phyloP scores from a whole-genome alignment of 1,140 invertebrate genomes.

The Paralvinella palmiformis region DNA sequence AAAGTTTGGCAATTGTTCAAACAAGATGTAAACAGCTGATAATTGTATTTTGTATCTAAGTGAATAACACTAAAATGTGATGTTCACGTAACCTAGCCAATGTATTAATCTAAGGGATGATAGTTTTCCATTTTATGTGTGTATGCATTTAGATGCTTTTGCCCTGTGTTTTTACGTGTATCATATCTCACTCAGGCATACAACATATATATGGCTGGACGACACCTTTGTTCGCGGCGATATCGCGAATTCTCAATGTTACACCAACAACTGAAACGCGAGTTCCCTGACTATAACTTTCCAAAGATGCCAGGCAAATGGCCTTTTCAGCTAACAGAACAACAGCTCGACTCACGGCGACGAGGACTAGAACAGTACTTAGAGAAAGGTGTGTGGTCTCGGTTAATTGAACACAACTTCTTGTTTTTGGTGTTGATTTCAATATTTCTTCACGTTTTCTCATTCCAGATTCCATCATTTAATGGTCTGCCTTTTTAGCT shows the following conservation, averaged over 20 bases:
- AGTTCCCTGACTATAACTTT: constrained; percentile 95
- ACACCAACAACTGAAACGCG: constrained; percentile 84
- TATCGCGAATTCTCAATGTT: constrained; percentile 93
- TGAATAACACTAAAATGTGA: too few species aligned
- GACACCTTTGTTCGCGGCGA: constrained; percentile 90
- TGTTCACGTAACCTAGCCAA: too few species aligned
- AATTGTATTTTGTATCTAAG: too few species aligned
- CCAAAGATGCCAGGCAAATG: constrained; percentile 98
- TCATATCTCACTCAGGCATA: constrained; percentile 63
- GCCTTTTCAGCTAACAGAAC: constrained; percentile 92
- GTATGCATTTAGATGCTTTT: too few species aligned
- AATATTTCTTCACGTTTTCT: too few species aligned
- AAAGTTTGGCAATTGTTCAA: too few species aligned
- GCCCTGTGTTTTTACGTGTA: too few species aligned
- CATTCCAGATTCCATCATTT: too few species aligned
- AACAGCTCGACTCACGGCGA: constrained; percentile 88
- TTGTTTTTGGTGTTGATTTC: background rate
- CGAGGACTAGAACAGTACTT: constrained; percentile 94
- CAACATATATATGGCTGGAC: constrained; percentile 98
- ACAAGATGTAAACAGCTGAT: too few species aligned
- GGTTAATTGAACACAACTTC: background rate
- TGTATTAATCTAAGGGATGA: too few species aligned
- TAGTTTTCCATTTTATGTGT: too few species aligned
- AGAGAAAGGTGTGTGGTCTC: constrained; percentile 64
- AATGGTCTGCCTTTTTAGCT: too few species aligned